A percentile compares a stretch with the other conserved stretches of the same genome.
Conservation (phyloP, 2,797 vertebrate species). For the Cyprinella venusta region DNA sequence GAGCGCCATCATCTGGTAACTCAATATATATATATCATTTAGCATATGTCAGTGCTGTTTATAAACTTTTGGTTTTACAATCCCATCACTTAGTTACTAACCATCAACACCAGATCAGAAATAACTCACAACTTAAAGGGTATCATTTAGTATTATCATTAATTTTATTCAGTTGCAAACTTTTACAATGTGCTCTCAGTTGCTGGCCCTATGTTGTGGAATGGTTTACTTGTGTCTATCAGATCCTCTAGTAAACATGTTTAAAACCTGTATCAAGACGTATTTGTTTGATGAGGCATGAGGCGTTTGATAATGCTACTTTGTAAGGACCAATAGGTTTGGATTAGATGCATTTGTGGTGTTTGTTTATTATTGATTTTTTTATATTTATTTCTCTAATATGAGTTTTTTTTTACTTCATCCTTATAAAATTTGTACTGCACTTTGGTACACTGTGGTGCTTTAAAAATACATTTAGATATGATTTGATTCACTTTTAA, state of each 20-base stretch:
- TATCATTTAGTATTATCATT: background rate
- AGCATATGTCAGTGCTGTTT: background rate
- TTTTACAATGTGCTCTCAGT: background rate
- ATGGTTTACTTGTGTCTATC: background rate
- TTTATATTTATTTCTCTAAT: background rate
- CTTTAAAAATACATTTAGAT: background rate
- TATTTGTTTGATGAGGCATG: background rate
- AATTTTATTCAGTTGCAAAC: background rate
- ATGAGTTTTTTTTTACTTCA: background rate
- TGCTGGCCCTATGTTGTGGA: background rate
- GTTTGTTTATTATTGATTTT: too few relatives aligned
- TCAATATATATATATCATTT: background rate
- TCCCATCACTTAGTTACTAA: background rate
- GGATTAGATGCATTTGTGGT: background rate
- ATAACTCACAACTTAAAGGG: background rate
- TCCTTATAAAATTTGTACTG: background rate
- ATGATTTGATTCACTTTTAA: background rate
- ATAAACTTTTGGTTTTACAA: background rate
- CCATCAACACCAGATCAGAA: background rate
- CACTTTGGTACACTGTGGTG: background rate
- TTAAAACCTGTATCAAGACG: background rate
- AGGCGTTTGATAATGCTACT: too few relatives aligned
- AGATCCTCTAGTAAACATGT: background rate
- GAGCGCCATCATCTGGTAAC: conserved; percentile 51
- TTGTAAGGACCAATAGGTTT: background rate